Conservation (phyloP, 2,888 invertebrate species). For the Patella depressa region DNA sequence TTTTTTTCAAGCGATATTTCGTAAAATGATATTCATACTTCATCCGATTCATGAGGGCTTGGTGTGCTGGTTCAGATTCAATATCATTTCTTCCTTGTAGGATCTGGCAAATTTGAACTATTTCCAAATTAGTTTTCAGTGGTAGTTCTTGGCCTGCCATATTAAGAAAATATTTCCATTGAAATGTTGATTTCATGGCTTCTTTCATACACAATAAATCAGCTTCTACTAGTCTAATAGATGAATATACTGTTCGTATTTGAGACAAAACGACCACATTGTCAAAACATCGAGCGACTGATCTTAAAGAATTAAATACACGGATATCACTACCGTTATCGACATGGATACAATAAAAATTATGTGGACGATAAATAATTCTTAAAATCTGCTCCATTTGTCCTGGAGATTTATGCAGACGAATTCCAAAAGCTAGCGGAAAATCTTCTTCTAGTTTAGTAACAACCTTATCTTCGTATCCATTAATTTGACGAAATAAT, state of each 20-base stretch:
- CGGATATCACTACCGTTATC: conserved; percentile 38
- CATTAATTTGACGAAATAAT: conserved; percentile 31
- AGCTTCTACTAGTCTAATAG: conserved; percentile 41
- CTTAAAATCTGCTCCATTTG: conserved; percentile 58
- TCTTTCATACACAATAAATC: conserved; percentile 49
- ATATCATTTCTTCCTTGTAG: conserved; percentile 68
- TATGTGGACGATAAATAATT: conserved; percentile 65
- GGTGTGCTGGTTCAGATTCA: conserved; percentile 43
- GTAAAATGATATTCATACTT: conserved; percentile 31
- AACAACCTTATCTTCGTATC: conserved; percentile 37
- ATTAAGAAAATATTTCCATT: conserved; percentile 69
- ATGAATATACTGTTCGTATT: conserved; percentile 42
- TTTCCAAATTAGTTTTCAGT: conserved; percentile 65
- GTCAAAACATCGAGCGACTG: conserved; percentile 48
- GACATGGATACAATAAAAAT: conserved; percentile 67
- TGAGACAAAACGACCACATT: conserved; percentile 56
- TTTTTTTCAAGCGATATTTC: conserved; percentile 32
- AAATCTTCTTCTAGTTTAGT: conserved; percentile 47
- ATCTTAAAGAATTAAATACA: conserved; percentile 28
- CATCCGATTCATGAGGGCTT: conserved; percentile 31
- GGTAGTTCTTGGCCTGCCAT: conserved; percentile 67
- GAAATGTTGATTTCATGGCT: conserved; percentile 31
- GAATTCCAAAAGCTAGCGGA: conserved; percentile 60
- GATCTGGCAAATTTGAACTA: conserved; percentile 62
- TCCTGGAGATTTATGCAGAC: conserved; percentile 49